phyloP scores from a whole-genome alignment of 2,113 vertebrate genomes.

The Aleadryas rufinucha region DNA sequence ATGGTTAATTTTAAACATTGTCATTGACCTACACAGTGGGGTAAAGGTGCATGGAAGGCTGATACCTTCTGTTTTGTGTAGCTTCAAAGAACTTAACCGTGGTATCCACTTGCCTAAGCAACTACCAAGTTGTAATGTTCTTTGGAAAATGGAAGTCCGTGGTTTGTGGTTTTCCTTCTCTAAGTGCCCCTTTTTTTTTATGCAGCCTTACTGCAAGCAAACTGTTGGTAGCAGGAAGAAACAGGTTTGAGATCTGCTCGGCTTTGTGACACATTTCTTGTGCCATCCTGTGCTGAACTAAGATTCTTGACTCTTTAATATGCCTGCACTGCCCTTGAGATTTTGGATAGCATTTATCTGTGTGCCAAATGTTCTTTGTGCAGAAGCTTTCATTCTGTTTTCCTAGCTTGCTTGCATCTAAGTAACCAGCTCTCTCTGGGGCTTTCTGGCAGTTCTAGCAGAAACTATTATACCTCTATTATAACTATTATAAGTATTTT shows the following conservation, averaged over 20 bases:
- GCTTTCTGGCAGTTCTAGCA: background rate
- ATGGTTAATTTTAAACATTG: background rate
- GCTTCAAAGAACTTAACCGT: background rate
- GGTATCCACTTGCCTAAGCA: background rate
- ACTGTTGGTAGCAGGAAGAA: background rate
- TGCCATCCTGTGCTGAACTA: background rate
- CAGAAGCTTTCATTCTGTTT: background rate
- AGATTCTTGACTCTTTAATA: background rate
- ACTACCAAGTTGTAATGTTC: background rate
- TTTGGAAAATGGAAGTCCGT: background rate
- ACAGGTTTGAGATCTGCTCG: background rate
- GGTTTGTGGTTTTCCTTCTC: constrained; percentile 28
- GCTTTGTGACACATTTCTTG: background rate
- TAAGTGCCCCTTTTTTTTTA: background rate
- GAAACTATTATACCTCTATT: background rate
- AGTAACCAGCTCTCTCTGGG: background rate
- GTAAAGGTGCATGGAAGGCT: background rate
- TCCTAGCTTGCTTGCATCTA: background rate
- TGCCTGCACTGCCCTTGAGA: background rate
- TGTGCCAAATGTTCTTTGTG: background rate
- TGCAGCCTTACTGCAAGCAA: background rate
- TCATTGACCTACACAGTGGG: accelerated
- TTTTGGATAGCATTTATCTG: background rate
- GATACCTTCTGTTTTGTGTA: background rate
- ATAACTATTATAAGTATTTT: background rate